phyloP scores from a whole-genome alignment of 2,797 vertebrate genomes.

The Acanthurus tractus region DNA sequence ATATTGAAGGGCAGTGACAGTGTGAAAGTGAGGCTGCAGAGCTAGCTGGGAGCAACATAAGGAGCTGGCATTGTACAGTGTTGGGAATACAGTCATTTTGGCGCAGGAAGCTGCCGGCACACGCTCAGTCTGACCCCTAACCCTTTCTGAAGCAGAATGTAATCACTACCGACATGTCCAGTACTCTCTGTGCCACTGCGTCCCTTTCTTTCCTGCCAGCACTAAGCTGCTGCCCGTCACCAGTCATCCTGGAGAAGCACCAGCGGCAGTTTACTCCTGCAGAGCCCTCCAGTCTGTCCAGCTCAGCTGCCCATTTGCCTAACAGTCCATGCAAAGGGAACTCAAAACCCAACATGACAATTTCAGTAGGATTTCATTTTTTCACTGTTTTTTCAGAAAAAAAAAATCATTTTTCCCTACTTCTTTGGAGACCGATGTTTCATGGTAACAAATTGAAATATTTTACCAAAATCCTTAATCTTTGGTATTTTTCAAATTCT shows the following conservation, averaged over 20 bases:
- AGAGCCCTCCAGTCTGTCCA: constrained; percentile 31
- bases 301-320: constrained; percentile 43
- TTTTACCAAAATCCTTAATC: not conserved
- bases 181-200: constrained; percentile 61
- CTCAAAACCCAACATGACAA: constrained; percentile 23
- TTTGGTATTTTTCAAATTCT: not conserved
- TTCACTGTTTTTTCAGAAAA: not conserved
- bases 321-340: constrained; percentile 26
- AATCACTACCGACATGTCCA: constrained; percentile 72
- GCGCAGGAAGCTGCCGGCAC: constrained; percentile 41
- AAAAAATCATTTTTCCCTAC: not conserved
- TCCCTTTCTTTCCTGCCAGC: constrained; percentile 50
- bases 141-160: constrained; percentile 63
- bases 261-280: constrained; percentile 43
- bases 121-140: constrained; percentile 64
- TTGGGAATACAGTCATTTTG: constrained; percentile 42
- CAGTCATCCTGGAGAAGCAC: constrained; percentile 48
- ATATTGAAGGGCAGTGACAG: constrained; percentile 16
- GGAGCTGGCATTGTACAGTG: constrained; percentile 27
- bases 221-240: constrained; percentile 68
- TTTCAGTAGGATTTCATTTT: constrained; percentile 3
- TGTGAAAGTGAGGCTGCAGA: constrained; percentile 36
- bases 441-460: constrained; percentile 18
- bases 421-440: constrained; percentile 1
- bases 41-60: constrained; percentile 13